Evolutionary conservation across 2,113 vertebrate species (phyloP).

Genomic region (Craseonycteris thonglongyai): DNA sequence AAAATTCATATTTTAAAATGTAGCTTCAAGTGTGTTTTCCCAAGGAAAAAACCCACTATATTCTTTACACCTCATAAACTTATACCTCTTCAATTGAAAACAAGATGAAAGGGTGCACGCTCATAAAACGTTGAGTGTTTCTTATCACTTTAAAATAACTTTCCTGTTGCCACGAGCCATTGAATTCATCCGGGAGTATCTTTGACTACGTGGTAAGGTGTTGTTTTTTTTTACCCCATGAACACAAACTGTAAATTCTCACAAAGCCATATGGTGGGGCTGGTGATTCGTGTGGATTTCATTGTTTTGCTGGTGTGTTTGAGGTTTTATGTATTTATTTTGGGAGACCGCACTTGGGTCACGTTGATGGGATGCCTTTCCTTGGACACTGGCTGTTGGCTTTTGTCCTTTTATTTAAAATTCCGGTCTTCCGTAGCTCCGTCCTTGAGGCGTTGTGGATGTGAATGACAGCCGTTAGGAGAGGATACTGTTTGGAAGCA

Average conservation of each 20-base stretch:
- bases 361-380: background rate
- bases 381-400: background rate
- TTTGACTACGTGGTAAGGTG: background rate
- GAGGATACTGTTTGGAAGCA: too few species aligned
- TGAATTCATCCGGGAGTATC: background rate
- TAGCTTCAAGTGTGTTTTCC: background rate
- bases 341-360: background rate
- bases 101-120: background rate
- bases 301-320: slow-evolving; percentile 12
- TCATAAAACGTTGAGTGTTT: background rate
- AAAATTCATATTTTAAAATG: background rate
- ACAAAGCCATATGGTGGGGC: slow-evolving; percentile 51
- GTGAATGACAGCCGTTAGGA: background rate
- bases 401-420: slow-evolving; percentile 31
- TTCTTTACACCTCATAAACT: background rate
- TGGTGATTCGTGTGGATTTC: background rate
- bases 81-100: background rate
- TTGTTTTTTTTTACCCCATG: background rate
- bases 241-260: slow-evolving; percentile 33
- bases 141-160: background rate
- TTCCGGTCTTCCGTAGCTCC: background rate
- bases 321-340: slow-evolving; percentile 6
- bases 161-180: background rate
- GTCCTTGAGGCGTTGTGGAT: background rate
- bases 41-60: background rate